Conservation (phyloP, 1,140 invertebrate species). For the Teleogryllus occipitalis region DNA sequence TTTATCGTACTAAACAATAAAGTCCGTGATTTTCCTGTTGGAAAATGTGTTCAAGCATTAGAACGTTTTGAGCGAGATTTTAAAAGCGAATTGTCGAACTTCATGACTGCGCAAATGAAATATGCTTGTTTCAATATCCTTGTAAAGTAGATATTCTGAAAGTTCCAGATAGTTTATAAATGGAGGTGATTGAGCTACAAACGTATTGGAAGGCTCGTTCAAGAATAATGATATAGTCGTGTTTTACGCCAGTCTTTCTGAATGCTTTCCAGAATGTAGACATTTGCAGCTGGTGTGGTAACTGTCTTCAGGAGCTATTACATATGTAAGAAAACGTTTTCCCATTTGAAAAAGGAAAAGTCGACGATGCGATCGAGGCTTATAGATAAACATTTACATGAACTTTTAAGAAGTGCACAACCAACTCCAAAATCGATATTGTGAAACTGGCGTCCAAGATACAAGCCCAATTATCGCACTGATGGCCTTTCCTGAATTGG, state of each 20-base stretch:
- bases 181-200: background rate
- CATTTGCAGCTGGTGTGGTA: background rate
- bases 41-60: background rate
- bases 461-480: background rate
- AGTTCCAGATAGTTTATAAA: constrained; percentile 15
- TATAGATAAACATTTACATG: constrained; percentile 3
- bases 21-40: background rate
- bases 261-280: background rate
- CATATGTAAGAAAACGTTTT: constrained; percentile 19
- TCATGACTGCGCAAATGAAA: constrained; percentile 3
- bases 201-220: background rate
- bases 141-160: constrained; percentile 22
- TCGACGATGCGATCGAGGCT: background rate
- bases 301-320: constrained; percentile 7
- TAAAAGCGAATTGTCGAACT: background rate
- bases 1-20: background rate
- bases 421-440: constrained; percentile 6
- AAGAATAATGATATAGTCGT: background rate
- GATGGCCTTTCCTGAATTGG: background rate
- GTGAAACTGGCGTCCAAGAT: background rate
- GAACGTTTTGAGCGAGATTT: background rate
- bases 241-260: constrained; percentile 7
- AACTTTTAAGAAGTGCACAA: background rate
- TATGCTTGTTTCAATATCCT: background rate
- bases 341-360: background rate